Conservation (phyloP, 2,797 vertebrate genomes). For the Tragopan temminckii region DNA sequence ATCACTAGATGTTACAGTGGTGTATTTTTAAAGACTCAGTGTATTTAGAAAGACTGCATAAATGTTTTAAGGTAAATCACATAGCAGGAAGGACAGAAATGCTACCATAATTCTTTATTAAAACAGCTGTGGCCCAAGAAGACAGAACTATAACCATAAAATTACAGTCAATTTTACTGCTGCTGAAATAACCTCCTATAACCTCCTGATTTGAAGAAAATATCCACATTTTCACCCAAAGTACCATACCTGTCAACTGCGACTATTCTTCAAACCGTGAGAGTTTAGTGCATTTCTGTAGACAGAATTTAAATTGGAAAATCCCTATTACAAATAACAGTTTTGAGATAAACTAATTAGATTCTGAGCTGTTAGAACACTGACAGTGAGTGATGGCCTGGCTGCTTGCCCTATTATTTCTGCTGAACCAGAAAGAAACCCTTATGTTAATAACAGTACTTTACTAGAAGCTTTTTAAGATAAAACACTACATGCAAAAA, state of each 20-base stretch:
- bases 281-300: conserved; percentile 16
- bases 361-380: conserved; percentile 45
- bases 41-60: background rate
- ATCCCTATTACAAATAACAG: background rate
- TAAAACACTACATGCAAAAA: background rate
- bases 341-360: conserved; percentile 62
- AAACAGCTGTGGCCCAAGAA: background rate
- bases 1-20: background rate
- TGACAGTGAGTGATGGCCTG: conserved; percentile 15
- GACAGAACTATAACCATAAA: background rate
- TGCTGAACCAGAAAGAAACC: conserved; percentile 40
- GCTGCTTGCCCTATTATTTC: conserved; percentile 36
- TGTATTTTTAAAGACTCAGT: background rate
- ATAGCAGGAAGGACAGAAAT: background rate
- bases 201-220: background rate
- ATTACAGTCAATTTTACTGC: background rate
- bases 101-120: background rate
- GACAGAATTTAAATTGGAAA: conserved; percentile 22
- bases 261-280: background rate
- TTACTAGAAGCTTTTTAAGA: background rate
- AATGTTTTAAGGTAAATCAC: background rate
- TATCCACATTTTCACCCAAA: background rate
- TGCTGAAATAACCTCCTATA: background rate
- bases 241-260: background rate
- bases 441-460: background rate